Conservation (phyloP, 2,888 invertebrate genomes). For the Cordilura impudica region DNA sequence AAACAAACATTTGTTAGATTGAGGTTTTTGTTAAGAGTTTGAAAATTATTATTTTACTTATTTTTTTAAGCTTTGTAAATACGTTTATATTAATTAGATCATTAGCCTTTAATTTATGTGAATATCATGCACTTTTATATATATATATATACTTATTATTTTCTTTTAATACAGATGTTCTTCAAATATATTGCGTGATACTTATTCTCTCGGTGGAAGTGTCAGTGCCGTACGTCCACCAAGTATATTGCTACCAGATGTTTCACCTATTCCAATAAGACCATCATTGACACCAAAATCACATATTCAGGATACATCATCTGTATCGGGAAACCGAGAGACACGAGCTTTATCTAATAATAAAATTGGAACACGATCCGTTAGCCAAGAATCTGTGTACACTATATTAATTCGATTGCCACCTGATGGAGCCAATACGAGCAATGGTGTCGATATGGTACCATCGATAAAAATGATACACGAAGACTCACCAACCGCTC, state of each 20-base stretch:
- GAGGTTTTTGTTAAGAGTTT: too few species aligned
- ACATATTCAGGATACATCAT: conserved; percentile 76
- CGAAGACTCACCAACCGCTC: conserved; percentile 80
- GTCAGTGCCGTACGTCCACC: conserved; percentile 80
- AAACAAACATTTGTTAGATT: too few species aligned
- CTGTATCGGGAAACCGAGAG: conserved; percentile 78
- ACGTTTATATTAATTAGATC: too few species aligned
- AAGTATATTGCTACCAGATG: conserved; percentile 76
- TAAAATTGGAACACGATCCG: conserved; percentile 80
- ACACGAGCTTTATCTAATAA: conserved; percentile 82
- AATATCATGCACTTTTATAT: too few species aligned
- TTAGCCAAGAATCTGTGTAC: conserved; percentile 89
- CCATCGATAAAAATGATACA: conserved; percentile 94
- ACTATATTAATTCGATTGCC: conserved; percentile 95
- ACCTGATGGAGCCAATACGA: conserved; percentile 79
- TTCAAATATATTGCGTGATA: conserved; percentile 89
- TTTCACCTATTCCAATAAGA: conserved; percentile 77
- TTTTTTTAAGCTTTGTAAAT: too few species aligned
- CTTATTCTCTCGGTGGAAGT: conserved; percentile 80
- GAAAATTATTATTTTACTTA: too few species aligned
- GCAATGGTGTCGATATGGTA: conserved; percentile 72
- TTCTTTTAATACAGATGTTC: conserved; percentile 82
- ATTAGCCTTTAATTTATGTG: too few species aligned
- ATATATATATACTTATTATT: too few species aligned
- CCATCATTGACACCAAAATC: conserved; percentile 79